A percentile compares a stretch with the other conserved stretches of the same genome.
These are phyloP conservation scores for Leucophora obtusa DNA, from an alignment of 2,888 invertebrate genomes.

Conservation along the genomic window DNA sequence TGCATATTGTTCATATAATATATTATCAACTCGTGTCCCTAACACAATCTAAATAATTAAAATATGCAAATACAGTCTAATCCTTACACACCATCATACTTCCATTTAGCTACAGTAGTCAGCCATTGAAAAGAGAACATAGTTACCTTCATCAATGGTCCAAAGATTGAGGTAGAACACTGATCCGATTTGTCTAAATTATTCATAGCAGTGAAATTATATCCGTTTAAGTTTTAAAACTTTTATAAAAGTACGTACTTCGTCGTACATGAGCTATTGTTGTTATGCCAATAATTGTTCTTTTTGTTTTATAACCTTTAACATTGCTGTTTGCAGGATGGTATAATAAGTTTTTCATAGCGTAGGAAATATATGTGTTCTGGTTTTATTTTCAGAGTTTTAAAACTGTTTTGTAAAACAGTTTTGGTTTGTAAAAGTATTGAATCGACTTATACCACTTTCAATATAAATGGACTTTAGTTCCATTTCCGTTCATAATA, in stretches of 20 bases:
- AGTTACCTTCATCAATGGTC: conserved; percentile 43
- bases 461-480: too few relatives aligned
- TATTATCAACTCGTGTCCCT: conserved; percentile 61
- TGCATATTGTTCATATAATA: conserved; percentile 44
- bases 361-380: too few relatives aligned
- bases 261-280: conserved; percentile 37
- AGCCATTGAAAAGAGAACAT: background rate
- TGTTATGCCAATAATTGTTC: conserved; percentile 29
- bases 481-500: too few relatives aligned
- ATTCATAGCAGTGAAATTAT: conserved; percentile 72
- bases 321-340: background rate
- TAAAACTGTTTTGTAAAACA: too few relatives aligned
- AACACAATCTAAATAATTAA: conserved; percentile 75
- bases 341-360: background rate
- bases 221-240: conserved; percentile 64
- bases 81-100: conserved; percentile 61
- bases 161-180: conserved; percentile 55
- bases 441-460: too few relatives aligned
- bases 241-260: conserved; percentile 34
- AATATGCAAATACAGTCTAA: conserved; percentile 77
- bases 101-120: conserved; percentile 17
- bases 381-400: too few relatives aligned
- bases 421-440: too few relatives aligned
- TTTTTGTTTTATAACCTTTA: conserved; percentile 8
- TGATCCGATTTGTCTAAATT: conserved; percentile 75